Evolutionary conservation across 1,140 invertebrate genomes (phyloP), one percentile per base, ranked within the genome.

Genomic region (Cherax quadricarinatus): DNA sequence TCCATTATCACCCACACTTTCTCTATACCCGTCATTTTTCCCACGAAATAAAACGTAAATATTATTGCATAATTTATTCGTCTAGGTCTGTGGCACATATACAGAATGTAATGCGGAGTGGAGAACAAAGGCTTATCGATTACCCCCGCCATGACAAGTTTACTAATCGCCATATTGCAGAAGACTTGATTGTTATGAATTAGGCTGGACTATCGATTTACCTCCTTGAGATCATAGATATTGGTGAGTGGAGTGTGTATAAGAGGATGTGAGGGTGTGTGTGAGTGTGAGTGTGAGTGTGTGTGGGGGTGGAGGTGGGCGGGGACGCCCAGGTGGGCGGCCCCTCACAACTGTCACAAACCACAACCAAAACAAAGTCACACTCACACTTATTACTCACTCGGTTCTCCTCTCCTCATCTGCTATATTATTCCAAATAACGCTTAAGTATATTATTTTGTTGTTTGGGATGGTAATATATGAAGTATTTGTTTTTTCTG

Each of bases 161-260:
- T 88, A 88, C 86, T 80, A 79, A 88, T 88, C 86, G 86, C 86
- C 86, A 88, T 88, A 88, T 88, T 88, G 86, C 75, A 79, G 78
- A 57, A 88, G 86, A 79, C 30, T 60, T 80, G 86, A 84, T 75
- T 88, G 86, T 88, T 53, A 88, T 88, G 86, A 88, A 88, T 79
- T 88, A 88, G 30, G 49, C 53, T 88, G 30, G 30, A 41, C 53
- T 81, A 88, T 88, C 86, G 86, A 88, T 88, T 88, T 53, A 62
- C 75, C 24, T 62, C 53, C 16, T 48, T 80, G 14, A 88, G 75
- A 57, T 57, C 86, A 57, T 80, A 57, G 60, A 80, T 88, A 88
- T 80, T 51, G 62, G 86, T 88, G 78, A 88, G 86, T 81, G 49
- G 9, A 60, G 2, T 48, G n/a, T 24, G 53, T 84, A 62, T 60